Evolutionary conservation across 2,113 vertebrate genomes (phyloP).

Genomic region (Thinocorus orbignyianus): DNA sequence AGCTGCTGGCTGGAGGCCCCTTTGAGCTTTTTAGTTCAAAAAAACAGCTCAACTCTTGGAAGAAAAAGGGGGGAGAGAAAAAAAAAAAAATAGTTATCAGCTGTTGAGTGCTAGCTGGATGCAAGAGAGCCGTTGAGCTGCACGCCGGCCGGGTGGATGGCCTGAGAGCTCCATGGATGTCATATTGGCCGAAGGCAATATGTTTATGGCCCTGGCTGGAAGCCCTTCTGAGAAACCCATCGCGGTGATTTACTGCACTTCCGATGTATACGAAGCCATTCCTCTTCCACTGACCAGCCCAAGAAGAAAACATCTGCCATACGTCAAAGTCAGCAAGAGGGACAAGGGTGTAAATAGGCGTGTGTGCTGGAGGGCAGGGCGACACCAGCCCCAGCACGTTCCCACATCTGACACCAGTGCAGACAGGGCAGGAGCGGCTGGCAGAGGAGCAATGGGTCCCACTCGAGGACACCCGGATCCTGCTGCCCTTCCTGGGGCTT

Average conservation of each 20-base stretch:
- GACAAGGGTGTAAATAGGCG: not conserved
- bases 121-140: not conserved
- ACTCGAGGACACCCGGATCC: rapidly evolving
- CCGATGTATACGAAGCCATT: not conserved
- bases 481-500: not conserved
- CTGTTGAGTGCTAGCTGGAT: constrained; percentile 33
- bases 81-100: not conserved
- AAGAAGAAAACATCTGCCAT: not conserved
- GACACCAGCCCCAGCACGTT: not conserved
- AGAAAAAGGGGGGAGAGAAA: not conserved
- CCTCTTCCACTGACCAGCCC: not conserved
- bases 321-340: not conserved
- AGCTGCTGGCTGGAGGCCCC: constrained; percentile 29
- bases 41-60: not conserved
- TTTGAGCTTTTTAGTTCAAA: not conserved
- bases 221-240: constrained; percentile 46
- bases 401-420: rapidly evolving
- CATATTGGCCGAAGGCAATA: not conserved
- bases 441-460: not conserved
- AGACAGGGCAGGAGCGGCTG: not conserved
- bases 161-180: constrained; percentile 24
- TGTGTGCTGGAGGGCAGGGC: not conserved
- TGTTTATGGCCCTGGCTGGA: constrained; percentile 28
- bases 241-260: not conserved
- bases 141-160: not conserved